phyloP scores from a whole-genome alignment of 2,888 invertebrate genomes.

The Chymomyza amoena region DNA sequence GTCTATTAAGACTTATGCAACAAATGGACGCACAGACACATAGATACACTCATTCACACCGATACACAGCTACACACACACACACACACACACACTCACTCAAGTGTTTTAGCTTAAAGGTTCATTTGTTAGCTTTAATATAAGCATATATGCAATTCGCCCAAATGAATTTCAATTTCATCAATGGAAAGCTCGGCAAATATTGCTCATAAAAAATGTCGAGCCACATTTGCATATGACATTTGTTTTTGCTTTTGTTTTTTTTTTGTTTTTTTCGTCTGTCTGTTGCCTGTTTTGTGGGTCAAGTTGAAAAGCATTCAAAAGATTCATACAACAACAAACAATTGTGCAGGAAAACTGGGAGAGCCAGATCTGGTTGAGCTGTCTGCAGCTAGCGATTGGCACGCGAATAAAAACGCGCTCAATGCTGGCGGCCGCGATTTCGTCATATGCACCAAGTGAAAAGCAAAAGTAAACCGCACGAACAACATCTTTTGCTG shows the following conservation, averaged over 20 bases:
- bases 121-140: constrained; percentile 6
- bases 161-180: constrained; percentile 25
- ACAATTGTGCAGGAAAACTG: background rate
- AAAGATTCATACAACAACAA: constrained; percentile 1
- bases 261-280: constrained; percentile 6
- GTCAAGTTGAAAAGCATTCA: constrained; percentile 71
- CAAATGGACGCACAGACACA: constrained; percentile 10
- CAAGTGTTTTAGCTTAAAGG: background rate
- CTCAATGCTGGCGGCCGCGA: constrained; percentile 19
- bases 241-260: constrained; percentile 6
- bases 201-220: constrained; percentile 1
- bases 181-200: constrained; percentile 34
- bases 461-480: constrained; percentile 22
- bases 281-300: constrained; percentile 42
- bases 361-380: background rate
- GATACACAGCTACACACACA: constrained; percentile 4
- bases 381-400: constrained; percentile 32
- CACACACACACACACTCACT: background rate
- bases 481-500: background rate
- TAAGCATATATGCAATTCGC: constrained; percentile 39
- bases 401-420: constrained; percentile 51
- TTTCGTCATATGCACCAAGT: constrained; percentile 33
- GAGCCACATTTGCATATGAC: constrained; percentile 19
- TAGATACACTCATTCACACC: constrained; percentile 2
- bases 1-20: constrained; percentile 67